Conservation (phyloP, 2,113 vertebrate species). For the Callopanchax toddi region DNA sequence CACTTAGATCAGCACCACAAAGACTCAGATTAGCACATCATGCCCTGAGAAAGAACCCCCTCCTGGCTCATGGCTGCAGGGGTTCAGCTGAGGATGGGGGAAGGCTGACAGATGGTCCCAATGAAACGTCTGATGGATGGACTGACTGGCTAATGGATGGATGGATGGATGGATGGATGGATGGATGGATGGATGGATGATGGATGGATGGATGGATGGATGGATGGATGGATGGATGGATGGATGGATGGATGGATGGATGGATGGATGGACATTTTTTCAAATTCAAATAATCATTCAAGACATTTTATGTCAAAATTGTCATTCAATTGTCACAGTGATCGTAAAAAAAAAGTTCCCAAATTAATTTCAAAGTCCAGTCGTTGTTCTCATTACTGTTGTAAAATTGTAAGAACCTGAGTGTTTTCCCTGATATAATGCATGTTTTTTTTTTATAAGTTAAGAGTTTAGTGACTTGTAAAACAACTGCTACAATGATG, state of each 20-base stretch:
- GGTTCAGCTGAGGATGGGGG: constrained; percentile 51
- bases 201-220: constrained; percentile 4
- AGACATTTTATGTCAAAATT: no score
- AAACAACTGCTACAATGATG: no score
- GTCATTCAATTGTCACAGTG: no score
- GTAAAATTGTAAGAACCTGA: no score
- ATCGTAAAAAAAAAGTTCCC: no score
- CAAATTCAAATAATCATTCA: no score
- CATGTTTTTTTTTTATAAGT: no score
- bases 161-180: background rate
- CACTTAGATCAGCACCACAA: constrained; percentile 66
- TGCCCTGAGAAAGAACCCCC: constrained; percentile 59
- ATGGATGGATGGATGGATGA: constrained; percentile 4
- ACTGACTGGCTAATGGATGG: constrained; percentile 6
- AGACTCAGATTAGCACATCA: constrained; percentile 75
- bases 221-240: background rate
- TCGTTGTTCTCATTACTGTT: no score
- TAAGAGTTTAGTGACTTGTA: no score
- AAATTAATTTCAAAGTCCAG: no score
- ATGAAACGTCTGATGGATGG: constrained; percentile 55
- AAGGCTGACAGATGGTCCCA: constrained; percentile 73
- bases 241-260: background rate
- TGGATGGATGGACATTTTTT: background rate
- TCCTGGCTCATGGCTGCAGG: constrained; percentile 62
- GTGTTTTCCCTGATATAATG: no score